Evolutionary conservation across 2,797 vertebrate genomes (phyloP).

Genomic region (Sebastes miniatus): DNA sequence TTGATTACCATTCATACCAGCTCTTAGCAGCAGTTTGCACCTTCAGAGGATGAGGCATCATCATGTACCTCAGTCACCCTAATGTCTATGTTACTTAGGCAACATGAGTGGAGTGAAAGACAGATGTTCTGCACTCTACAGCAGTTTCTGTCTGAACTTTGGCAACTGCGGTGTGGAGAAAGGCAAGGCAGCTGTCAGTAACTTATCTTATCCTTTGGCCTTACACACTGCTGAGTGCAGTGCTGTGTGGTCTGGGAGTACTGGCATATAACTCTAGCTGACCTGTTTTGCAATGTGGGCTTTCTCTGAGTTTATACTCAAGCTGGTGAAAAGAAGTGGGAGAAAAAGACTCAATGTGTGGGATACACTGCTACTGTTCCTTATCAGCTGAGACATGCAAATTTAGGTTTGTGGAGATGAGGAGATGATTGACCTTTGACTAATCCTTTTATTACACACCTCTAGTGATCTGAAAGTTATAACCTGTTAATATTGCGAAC

Average conservation of each 20-base stretch:
- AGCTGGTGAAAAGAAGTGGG: neutral
- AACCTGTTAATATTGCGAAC: neutral
- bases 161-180: neutral
- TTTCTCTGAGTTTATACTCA: neutral
- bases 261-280: neutral
- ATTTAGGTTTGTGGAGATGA: neutral
- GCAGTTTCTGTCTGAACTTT: neutral
- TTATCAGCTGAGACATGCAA: neutral
- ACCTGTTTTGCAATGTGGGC: neutral
- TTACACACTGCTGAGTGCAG: neutral
- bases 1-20: neutral
- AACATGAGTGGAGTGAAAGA: neutral
- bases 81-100: neutral
- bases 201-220: conserved; percentile 16
- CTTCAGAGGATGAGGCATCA: neutral
- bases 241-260: neutral
- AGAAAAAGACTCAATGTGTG: neutral
- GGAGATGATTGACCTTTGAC: neutral
- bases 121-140: neutral
- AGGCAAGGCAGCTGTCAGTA: conserved; percentile 18
- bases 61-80: neutral
- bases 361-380: neutral
- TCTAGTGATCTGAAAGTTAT: neutral
- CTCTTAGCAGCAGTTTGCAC: neutral
- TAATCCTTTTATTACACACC: neutral